Conservation (phyloP, 2,797 vertebrate species). For the Luscinia luscinia region DNA sequence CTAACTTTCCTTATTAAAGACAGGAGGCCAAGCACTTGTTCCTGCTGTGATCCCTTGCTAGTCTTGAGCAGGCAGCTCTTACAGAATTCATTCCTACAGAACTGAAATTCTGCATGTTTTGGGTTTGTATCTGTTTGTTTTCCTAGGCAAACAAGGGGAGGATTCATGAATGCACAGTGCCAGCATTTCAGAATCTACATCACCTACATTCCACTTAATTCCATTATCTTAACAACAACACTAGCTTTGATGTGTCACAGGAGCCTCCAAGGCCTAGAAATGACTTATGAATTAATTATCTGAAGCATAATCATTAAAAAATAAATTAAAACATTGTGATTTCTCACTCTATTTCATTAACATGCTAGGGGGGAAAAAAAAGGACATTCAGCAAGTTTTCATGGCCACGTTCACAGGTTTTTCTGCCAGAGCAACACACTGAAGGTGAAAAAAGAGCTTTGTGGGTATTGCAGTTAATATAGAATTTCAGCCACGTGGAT, state of each 20-base stretch:
- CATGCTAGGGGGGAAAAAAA: fast-evolving
- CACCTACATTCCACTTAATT: neutral
- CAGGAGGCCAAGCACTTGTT: neutral
- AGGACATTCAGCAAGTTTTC: neutral
- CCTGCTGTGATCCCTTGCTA: neutral
- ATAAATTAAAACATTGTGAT: neutral
- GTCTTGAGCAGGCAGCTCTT: neutral
- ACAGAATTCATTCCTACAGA: neutral
- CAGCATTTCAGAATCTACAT: neutral
- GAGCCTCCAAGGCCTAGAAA: neutral
- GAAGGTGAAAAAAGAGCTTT: neutral
- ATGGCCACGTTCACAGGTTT: neutral
- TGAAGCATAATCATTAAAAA: neutral
- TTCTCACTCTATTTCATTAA: neutral
- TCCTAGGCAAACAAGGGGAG: neutral
- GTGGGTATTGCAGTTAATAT: neutral
- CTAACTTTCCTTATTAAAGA: neutral
- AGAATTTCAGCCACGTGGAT: neutral
- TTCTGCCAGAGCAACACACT: neutral
- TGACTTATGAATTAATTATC: neutral
- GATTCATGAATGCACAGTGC: neutral
- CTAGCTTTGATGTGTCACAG: neutral
- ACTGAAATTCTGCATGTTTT: neutral
- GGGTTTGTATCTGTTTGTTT: neutral
- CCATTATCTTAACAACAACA: neutral